Evolutionary conservation across 2,888 invertebrate species (phyloP), one percentile per base, ranked within the genome.

Genomic region (Allacma fusca): DNA sequence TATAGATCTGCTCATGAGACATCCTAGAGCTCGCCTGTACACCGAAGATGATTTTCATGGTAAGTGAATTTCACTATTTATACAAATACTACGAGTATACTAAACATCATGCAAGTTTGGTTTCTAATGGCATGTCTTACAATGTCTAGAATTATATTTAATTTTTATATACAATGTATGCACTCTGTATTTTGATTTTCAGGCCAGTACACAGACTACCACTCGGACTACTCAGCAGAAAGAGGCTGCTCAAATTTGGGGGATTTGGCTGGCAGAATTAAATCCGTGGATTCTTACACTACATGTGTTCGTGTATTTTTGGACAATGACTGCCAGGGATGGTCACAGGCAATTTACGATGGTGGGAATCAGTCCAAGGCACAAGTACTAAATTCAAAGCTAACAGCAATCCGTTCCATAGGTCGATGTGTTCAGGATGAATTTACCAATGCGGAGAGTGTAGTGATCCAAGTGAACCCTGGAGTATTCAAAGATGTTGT

Each of bases 311-410:
- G 59, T 7, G 23, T 59, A 7, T 59, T 59, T 23, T n/a, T 21
- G 23, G 19, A 59, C n/a, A n/a, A 59, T 13, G 59, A 59, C 19
- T 59, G 59, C n/a, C 59, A 59, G 59, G 59, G 59, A 13, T 23
- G 19, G 23, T 59, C 59, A 7, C 59, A 21, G 7, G 59, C 59
- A 19, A 59, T 59, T 59, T 59, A 59, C n/a, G 59, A 59, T 7
- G 59, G 59, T 7, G 19, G 59, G 5, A 13, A 5, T 23, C 19
- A 59, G 7, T n/a, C 59, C 12, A 40, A 40, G 13, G 5, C 40
- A 5, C 40, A 13, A 40, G 40, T 40, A 5, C 40, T 40, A 40
- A 40, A 40, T 13, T 9, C 7, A 5, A 40, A 40, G 19, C 19
- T 59, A 23, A n/a, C n/a, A 5, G 12, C 7, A 23, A n/a, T 59